These are phyloP conservation scores for Passer montanus DNA, from an alignment of 2,113 vertebrate genomes.

Conservation along the genomic window DNA sequence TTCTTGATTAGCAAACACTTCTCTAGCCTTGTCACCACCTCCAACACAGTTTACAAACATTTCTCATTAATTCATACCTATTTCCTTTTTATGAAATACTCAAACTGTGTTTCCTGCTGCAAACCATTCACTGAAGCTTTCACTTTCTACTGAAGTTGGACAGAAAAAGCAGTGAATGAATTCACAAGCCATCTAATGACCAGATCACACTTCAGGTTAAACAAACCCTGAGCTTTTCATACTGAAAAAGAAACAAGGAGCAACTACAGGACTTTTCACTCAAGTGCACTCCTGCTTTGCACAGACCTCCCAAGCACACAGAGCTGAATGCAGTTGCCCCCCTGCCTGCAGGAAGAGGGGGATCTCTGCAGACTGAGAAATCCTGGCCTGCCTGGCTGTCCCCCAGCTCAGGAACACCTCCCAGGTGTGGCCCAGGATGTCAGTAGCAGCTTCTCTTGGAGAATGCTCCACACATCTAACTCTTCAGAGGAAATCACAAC, in stretches of 20 bases:
- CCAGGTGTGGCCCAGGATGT: accelerated
- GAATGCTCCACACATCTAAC: background rate
- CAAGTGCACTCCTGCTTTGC: background rate
- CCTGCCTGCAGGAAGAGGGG: background rate
- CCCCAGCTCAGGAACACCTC: background rate
- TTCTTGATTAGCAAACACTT: background rate
- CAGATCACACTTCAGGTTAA: background rate
- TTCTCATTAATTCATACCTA: background rate
- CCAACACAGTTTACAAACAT: background rate
- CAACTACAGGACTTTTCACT: background rate
- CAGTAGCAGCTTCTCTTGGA: background rate
- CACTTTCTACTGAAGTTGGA: background rate
- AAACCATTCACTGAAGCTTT: background rate
- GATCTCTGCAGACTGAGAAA: background rate
- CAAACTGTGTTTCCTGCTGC: background rate
- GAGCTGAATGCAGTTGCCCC: background rate
- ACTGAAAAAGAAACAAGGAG: background rate
- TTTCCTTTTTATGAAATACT: background rate
- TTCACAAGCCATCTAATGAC: background rate
- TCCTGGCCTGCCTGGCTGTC: background rate
- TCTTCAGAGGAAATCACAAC: background rate
- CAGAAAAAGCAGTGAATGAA: background rate
- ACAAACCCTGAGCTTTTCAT: background rate
- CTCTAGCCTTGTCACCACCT: background rate
- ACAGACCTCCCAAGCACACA: accelerated